Conservation (phyloP, 1,140 invertebrate species). For the Trinorchestia longiramus region DNA sequence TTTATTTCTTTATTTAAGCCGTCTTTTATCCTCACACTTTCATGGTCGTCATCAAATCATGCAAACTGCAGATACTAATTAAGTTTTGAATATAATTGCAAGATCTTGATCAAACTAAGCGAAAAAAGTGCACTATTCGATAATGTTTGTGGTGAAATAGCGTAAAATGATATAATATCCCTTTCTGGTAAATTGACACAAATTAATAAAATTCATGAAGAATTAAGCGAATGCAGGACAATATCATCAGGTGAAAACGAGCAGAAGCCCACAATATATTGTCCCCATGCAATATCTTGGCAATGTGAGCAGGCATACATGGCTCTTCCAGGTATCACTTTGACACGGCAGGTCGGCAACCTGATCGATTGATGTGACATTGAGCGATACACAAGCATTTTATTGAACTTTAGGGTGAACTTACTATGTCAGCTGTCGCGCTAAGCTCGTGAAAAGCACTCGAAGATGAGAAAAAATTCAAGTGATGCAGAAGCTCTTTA, state of each 20-base stretch:
- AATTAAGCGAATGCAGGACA: neutral
- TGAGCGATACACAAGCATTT: neutral
- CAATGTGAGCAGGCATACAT: neutral
- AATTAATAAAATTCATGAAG: neutral
- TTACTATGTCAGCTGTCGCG: neutral
- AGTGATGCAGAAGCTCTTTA: too few species aligned
- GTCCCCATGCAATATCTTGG: too few species aligned
- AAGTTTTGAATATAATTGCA: neutral
- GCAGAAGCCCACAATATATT: neutral
- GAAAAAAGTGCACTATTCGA: too few species aligned
- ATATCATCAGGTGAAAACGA: neutral
- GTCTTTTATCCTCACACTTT: too few species aligned
- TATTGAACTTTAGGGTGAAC: neutral
- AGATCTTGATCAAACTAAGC: neutral
- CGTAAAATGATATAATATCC: too few species aligned
- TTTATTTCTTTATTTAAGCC: too few species aligned
- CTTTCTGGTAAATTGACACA: neutral
- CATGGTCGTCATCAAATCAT: too few species aligned
- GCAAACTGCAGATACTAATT: too few species aligned
- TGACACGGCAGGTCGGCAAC: neutral
- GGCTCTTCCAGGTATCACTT: neutral
- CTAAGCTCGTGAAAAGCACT: neutral
- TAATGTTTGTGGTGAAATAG: too few species aligned
- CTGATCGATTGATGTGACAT: neutral
- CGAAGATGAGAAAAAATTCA: too few species aligned